Conservation (phyloP, 2,888 invertebrate genomes). For the Lasioglossum lativentre region DNA sequence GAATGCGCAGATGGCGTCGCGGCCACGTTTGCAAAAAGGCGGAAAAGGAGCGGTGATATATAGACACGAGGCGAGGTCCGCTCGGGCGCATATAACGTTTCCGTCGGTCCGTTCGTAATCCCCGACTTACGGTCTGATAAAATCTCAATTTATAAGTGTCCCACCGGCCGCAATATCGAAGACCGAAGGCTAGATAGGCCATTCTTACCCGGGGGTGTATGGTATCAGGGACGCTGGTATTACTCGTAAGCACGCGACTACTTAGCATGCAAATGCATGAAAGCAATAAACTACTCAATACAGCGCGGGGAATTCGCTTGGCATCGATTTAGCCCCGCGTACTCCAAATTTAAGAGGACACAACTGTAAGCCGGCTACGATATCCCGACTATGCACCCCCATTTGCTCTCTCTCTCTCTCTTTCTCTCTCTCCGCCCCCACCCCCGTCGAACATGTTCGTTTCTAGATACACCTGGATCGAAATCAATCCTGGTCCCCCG, state of each 20-base stretch:
- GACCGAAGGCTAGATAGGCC: slow-evolving; percentile 83
- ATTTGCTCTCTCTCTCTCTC: neutral
- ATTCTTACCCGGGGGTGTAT: slow-evolving; percentile 80
- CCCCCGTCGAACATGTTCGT: neutral
- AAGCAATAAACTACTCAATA: slow-evolving; percentile 85
- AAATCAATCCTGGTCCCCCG: slow-evolving; percentile 6
- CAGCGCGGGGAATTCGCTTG: slow-evolving; percentile 82
- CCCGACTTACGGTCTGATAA: slow-evolving; percentile 79
- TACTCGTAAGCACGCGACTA: slow-evolving; percentile 84
- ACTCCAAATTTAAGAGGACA: slow-evolving; percentile 79
- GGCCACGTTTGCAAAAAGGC: slow-evolving; percentile 62
- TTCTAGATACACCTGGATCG: slow-evolving; percentile 35
- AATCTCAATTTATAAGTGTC: slow-evolving; percentile 85
- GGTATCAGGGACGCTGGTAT: slow-evolving; percentile 83
- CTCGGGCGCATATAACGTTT: slow-evolving; percentile 68
- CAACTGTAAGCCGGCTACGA: slow-evolving; percentile 4
- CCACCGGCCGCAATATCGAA: slow-evolving; percentile 83
- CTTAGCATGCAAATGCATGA: slow-evolving; percentile 85
- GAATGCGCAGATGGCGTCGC: slow-evolving; percentile 69
- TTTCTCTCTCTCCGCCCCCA: neutral
- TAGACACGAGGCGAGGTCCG: slow-evolving; percentile 59
- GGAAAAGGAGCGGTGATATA: slow-evolving; percentile 69
- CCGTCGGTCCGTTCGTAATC: slow-evolving; percentile 71
- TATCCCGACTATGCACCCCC: slow-evolving; percentile 15
- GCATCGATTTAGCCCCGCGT: slow-evolving; percentile 81